Evolutionary conservation across 2,797 vertebrate species (phyloP), one percentile per base, ranked within the genome.

Genomic region (Neosilurus mollespiculum): DNA sequence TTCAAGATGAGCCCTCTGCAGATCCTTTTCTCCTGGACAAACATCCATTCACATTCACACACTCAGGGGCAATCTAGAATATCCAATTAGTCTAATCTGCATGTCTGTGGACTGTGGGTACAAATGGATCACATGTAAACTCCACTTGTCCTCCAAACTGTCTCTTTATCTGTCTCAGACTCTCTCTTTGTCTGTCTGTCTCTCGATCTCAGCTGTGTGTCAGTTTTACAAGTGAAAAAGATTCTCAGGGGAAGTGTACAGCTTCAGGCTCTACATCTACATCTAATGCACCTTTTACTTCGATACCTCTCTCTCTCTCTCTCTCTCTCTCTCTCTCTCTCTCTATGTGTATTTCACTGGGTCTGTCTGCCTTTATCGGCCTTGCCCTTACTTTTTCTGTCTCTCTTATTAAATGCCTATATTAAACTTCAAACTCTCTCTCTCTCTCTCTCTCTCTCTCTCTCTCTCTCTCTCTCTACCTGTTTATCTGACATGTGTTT

Each of bases 241-340:
- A 81, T 87, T 93, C 93, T 92, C 91, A 18, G 43, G 92, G 91
- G 93, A 93, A 85, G 91, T 93, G 93, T 93, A 93, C 90, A 85
- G 94, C 94, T 95, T 88, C 87, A 94, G 93, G 94, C 93, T 30
- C 85, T 92, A 94, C 92, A 92, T 89, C 88, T 87, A 86, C 83
- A 88, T 91, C 81, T 82, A 83, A 89, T 90, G 90, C 84, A 83
- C 85, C 83, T 86, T 61, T 84, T 81, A 82, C 70, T 26, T 66
- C 64, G 26, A 0, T 24, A 26, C 62, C 72, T 37, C 61, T 61
- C 70, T n/a, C 67, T 43, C 59, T 80, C 51, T 76, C 75, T 81
- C 67, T 80, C 58, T 65, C 72, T 22, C 22, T 66, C 70, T n/a
- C 67, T 43, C 59, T 80, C 51, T 76, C 75, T 81, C 67, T 80